Evolutionary conservation across 2,888 invertebrate genomes (phyloP), one percentile per base, ranked within the genome.

Genomic region (Chromoteleia sp.): DNA sequence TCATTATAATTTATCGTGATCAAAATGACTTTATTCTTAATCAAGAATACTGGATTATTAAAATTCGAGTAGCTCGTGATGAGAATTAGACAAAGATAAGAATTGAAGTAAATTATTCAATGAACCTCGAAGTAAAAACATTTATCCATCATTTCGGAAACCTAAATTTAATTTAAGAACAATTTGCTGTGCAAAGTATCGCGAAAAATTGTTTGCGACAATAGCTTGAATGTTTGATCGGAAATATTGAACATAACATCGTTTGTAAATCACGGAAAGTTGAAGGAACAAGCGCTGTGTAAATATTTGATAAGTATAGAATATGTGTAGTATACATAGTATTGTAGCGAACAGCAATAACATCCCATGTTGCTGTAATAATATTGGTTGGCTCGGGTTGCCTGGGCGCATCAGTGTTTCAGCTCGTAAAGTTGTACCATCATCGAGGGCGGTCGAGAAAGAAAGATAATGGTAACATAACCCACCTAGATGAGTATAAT

Each of bases 351-450:
- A 12, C 29, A 74, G 63, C 68, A 76, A 82, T 84, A 81, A 83
- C 81, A 79, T 50, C 43, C 41, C 70, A 25, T n/a, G 76, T 48
- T 76, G 80, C 43, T 70, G 61, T 68, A 79, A 84, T 82, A 85
- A 80, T 52, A 75, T 54, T 52, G 61, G 59, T 59, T 65, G 36
- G 68, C 68, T 56, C 54, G 41, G 10, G 61, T 45, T 43, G 77
- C 58, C 70, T 61, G 39, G 41, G 48, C 45, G 80, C 74, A 79
- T 77, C 77, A 86, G 84, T 87, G 81, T 87, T 87, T 88, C 83
- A 83, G 84, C 81, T 84, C 87, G 86, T 85, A 88, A 90, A 90
- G 85, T 88, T 87, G 87, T 87, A 87, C 88, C 84, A 86, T 88
- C 88, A 89, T 88, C 84, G 86, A 81, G 83, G 75, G 45, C 63